phyloP scores from a whole-genome alignment of 1,140 invertebrate genomes.

The Drosophila melanogaster region DNA sequence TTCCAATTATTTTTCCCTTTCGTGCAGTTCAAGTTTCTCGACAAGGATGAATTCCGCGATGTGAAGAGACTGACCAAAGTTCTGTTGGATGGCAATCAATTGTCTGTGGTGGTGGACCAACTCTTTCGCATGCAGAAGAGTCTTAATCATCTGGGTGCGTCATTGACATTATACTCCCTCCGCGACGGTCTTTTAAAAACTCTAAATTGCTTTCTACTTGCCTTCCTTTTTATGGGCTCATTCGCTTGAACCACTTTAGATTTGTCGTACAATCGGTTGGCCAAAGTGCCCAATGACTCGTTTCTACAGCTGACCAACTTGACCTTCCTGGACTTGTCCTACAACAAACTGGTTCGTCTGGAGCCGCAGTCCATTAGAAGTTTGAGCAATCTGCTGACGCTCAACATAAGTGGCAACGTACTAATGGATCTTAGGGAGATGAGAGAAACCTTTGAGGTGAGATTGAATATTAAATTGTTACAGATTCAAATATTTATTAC shows the following conservation, averaged over 20 bases:
- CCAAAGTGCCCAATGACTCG: conserved; percentile 88
- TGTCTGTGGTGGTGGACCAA: conserved; percentile 90
- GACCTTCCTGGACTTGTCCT: conserved; percentile 89
- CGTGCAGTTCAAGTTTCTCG: conserved; percentile 89
- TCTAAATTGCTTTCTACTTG: conserved; percentile 30
- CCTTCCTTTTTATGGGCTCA: neutral
- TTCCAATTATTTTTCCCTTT: conserved; percentile 63
- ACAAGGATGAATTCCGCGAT: conserved; percentile 90
- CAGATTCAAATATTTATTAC: too few species aligned
- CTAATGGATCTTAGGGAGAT: conserved; percentile 83
- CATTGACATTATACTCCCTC: conserved; percentile 45
- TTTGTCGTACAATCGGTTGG: conserved; percentile 90
- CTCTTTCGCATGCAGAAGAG: conserved; percentile 89
- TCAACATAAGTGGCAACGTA: conserved; percentile 89
- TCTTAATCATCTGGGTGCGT: conserved; percentile 85
- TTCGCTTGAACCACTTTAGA: conserved; percentile 51
- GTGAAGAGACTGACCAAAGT: conserved; percentile 89
- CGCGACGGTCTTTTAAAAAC: conserved; percentile 8
- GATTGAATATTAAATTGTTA: conserved; percentile 12
- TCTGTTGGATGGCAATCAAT: conserved; percentile 90
- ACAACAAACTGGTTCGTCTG: conserved; percentile 89
- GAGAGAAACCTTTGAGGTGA: conserved; percentile 84
- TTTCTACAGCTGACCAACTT: conserved; percentile 89
- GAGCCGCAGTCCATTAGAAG: conserved; percentile 87
- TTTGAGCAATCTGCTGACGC: conserved; percentile 81